Evolutionary conservation across 2,888 invertebrate species (phyloP).

Genomic region (Gandaritis pyraliata): DNA sequence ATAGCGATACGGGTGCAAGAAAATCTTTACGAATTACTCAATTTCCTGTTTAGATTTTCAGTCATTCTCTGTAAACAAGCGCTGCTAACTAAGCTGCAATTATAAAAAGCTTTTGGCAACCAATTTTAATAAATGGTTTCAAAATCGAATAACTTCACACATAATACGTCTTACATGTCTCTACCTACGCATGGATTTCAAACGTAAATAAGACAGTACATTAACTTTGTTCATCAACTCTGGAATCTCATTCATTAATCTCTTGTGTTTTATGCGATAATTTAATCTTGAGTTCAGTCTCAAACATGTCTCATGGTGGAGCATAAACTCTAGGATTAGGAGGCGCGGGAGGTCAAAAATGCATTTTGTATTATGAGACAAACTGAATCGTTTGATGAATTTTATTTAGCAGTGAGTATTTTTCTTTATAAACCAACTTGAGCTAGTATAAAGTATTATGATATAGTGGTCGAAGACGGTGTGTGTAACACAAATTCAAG

Average conservation of each 20-base stretch:
- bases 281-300: conserved; percentile 4
- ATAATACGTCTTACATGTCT: not conserved
- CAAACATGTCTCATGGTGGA: not conserved
- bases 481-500: too few species aligned
- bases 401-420: too few species aligned
- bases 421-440: too few species aligned
- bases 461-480: too few species aligned
- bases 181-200: not conserved
- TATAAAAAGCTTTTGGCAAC: not conserved
- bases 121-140: not conserved
- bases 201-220: not conserved
- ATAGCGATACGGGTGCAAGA: too few species aligned
- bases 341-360: too few species aligned
- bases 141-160: not conserved
- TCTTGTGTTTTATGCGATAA: conserved; percentile 11
- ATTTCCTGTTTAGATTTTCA: not conserved
- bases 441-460: too few species aligned
- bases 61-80: not conserved
- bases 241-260: conserved; percentile 20
- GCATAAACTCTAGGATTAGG: too few species aligned
- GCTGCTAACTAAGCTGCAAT: not conserved
- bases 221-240: conserved; percentile 8
- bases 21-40: not conserved
- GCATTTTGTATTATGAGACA: too few species aligned
- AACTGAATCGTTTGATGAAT: too few species aligned